These are phyloP conservation scores for Arothron firmamentum DNA, from an alignment of 2,113 vertebrate species.

Conservation along the genomic window DNA sequence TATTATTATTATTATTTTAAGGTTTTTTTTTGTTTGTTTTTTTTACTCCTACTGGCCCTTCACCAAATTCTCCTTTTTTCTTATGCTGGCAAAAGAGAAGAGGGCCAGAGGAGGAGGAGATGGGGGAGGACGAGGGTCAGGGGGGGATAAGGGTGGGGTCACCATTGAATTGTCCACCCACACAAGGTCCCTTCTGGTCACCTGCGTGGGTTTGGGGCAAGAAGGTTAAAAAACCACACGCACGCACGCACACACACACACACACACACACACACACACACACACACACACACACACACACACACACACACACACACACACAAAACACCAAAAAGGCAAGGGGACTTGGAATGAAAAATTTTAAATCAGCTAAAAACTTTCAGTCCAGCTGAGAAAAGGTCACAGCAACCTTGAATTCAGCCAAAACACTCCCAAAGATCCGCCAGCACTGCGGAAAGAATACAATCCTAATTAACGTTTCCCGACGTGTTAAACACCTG, in stretches of 20 bases:
- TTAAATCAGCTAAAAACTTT: conserved; percentile 54
- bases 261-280: conserved; percentile 13
- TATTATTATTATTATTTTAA: background rate
- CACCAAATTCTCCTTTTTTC: conserved; percentile 1
- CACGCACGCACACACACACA: conserved; percentile 8
- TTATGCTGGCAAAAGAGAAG: conserved; percentile 9
- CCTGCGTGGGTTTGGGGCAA: conserved; percentile 64
- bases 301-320: conserved; percentile 8
- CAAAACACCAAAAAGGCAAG: conserved; percentile 26
- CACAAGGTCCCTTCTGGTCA: conserved; percentile 57
- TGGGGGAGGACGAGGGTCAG: background rate
- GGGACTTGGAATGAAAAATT: conserved; percentile 34
- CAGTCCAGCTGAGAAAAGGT: conserved; percentile 26
- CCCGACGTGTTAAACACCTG: conserved; percentile 42
- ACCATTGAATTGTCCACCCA: conserved; percentile 72
- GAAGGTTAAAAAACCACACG: conserved; percentile 30
- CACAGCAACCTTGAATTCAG: background rate
- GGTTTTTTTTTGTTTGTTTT: too few relatives aligned
- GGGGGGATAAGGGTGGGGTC: conserved; percentile 13
- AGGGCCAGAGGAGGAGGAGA: too few relatives aligned
- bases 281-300: conserved; percentile 6
- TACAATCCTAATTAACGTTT: conserved; percentile 51
- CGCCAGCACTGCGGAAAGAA: background rate
- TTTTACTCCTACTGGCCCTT: conserved; percentile 31
- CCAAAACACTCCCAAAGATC: conserved; percentile 36